Conservation (phyloP, 2,888 invertebrate genomes). For the Callyntrura guangdongensis region DNA sequence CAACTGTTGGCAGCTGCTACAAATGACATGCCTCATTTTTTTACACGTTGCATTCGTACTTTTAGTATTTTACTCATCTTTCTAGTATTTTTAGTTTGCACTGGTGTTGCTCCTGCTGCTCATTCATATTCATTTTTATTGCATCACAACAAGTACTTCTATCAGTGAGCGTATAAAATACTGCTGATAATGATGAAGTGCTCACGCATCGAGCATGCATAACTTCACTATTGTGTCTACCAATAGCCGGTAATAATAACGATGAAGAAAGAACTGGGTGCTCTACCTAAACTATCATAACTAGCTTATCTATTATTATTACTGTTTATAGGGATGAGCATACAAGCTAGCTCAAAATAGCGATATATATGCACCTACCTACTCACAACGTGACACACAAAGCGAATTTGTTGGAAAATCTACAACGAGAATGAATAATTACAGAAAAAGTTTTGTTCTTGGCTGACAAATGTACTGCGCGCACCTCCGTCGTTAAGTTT, state of each 20-base stretch:
- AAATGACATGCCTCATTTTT: conserved; percentile 61
- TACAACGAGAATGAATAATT: neutral
- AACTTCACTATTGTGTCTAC: too few species aligned
- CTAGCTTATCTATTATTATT: neutral
- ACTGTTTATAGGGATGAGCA: neutral
- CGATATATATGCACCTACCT: too few species aligned
- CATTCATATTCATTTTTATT: conserved; percentile 53
- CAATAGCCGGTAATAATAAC: too few species aligned
- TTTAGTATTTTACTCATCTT: conserved; percentile 2
- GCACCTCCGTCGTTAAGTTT: neutral
- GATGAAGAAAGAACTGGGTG: neutral
- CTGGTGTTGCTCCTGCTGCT: neutral
- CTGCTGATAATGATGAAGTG: conserved; percentile 29
- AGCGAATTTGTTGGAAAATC: neutral
- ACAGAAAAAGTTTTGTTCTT: conserved; percentile 14
- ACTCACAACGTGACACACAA: neutral
- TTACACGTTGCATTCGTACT: conserved; percentile 3
- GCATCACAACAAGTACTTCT: conserved; percentile 33
- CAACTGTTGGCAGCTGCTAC: conserved; percentile 64
- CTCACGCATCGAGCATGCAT: conserved; percentile 23
- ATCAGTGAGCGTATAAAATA: conserved; percentile 47
- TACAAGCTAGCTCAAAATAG: conserved; percentile 5
- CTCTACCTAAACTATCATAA: neutral
- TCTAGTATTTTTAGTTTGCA: neutral
- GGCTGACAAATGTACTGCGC: neutral